phyloP scores from a whole-genome alignment of 2,888 invertebrate genomes.

The Glyphotaelius pellucidus region DNA sequence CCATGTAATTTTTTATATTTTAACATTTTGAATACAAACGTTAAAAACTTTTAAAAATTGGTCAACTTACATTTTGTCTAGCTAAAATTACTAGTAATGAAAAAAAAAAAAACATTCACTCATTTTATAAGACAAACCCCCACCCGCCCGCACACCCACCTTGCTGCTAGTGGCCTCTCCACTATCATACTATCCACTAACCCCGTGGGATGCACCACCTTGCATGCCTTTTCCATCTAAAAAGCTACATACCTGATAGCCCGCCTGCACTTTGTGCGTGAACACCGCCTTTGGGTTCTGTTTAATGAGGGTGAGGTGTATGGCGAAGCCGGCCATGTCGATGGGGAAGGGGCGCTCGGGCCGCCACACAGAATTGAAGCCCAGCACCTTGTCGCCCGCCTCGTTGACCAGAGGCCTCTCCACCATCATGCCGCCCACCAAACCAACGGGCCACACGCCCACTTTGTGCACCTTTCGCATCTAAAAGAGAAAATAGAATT shows the following conservation, averaged over 20 bases:
- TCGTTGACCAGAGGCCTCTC: constrained; percentile 90
- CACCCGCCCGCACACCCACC: too few species aligned
- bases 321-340: constrained; percentile 98
- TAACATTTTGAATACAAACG: too few species aligned
- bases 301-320: constrained; percentile 86
- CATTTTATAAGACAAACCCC: too few species aligned
- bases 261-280: constrained; percentile 90
- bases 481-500: constrained; percentile 73
- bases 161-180: too few species aligned
- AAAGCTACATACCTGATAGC: constrained; percentile 82
- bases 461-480: constrained; percentile 89
- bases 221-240: too few species aligned
- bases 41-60: too few species aligned
- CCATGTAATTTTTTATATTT: too few species aligned
- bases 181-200: too few species aligned
- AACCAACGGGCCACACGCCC: constrained; percentile 96
- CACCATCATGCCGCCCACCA: constrained; percentile 96
- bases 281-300: constrained; percentile 86
- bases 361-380: constrained; percentile 88
- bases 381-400: constrained; percentile 75
- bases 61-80: too few species aligned
- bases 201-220: too few species aligned
- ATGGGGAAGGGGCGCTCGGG: constrained; percentile 95
- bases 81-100: too few species aligned
- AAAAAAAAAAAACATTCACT: too few species aligned